Conservation (phyloP, 2,113 vertebrate species). For the Collichthys lucidus region DNA sequence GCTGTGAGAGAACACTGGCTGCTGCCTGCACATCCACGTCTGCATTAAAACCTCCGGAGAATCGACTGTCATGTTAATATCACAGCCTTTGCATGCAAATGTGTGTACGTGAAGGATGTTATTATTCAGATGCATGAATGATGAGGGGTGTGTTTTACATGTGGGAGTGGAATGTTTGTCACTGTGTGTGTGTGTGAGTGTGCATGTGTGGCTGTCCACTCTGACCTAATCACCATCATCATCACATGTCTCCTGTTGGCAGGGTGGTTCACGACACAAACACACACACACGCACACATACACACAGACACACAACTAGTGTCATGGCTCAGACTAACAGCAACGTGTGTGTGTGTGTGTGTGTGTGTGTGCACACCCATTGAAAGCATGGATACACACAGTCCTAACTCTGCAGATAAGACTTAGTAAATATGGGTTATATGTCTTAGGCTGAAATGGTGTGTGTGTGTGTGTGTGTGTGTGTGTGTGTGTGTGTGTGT, state of each 20-base stretch:
- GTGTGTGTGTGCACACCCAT: neutral
- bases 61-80: neutral
- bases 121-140: conserved; percentile 3
- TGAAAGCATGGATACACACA: neutral
- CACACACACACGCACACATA: neutral
- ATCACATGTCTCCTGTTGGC: neutral
- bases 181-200: neutral
- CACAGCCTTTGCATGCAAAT: neutral
- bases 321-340: conserved; percentile 21
- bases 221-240: conserved; percentile 25
- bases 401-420: neutral
- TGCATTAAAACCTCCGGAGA: conserved; percentile 10
- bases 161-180: neutral
- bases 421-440: conserved; percentile 12
- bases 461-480: neutral
- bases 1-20: neutral
- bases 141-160: neutral
- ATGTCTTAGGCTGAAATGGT: neutral
- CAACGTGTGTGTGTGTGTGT: conserved; percentile 4
- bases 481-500: conserved; percentile 13
- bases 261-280: neutral
- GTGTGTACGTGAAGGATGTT: neutral
- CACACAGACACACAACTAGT: neutral
- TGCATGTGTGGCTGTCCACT: neutral
- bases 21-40: neutral